Evolutionary conservation across 1,140 invertebrate genomes (phyloP).

Genomic region (Tenebrio molitor): DNA sequence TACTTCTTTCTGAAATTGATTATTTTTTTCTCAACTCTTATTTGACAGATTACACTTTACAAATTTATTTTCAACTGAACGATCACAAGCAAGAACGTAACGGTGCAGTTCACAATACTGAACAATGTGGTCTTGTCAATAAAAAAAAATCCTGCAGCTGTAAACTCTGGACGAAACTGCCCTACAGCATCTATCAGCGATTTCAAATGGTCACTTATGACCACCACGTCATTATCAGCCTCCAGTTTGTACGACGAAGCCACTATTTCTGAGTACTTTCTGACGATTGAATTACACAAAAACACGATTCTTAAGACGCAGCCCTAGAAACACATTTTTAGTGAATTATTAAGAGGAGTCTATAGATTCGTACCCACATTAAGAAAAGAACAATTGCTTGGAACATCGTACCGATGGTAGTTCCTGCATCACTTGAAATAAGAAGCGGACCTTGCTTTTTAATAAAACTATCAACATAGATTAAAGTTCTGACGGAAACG

Average conservation of each 20-base stretch:
- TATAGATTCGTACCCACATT: too few species aligned
- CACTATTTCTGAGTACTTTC: background rate
- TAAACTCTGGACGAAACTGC: background rate
- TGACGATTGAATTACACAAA: background rate
- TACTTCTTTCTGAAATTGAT: too few species aligned
- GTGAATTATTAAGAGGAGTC: too few species aligned
- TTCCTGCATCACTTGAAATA: too few species aligned
- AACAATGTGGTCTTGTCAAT: background rate
- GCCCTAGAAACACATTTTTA: background rate
- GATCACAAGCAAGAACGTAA: background rate
- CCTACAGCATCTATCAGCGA: background rate
- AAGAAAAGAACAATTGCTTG: too few species aligned
- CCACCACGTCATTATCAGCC: background rate
- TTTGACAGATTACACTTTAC: too few species aligned
- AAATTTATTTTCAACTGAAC: background rate
- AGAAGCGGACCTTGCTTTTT: too few species aligned
- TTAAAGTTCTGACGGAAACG: too few species aligned
- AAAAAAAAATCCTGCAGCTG: too few species aligned
- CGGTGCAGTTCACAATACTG: background rate
- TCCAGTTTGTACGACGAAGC: background rate
- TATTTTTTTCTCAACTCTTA: too few species aligned
- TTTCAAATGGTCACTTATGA: background rate
- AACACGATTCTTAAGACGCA: background rate
- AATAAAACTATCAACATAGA: too few species aligned
- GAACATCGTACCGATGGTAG: too few species aligned